Evolutionary conservation across 2,797 vertebrate genomes (phyloP).

Genomic region (Iguana delicatissima): DNA sequence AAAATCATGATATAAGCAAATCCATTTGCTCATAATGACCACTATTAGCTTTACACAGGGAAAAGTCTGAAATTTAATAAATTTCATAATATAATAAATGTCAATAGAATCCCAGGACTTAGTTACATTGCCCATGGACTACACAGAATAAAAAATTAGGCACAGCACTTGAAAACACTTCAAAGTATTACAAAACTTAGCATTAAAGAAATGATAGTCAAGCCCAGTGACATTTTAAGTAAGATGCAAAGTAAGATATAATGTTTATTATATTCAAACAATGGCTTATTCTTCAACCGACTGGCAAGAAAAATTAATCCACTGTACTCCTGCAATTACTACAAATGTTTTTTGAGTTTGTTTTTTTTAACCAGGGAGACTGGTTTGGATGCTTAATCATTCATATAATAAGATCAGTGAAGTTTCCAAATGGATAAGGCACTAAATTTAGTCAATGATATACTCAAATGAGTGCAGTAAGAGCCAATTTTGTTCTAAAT

Average conservation of each 20-base stretch:
- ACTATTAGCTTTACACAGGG: not conserved
- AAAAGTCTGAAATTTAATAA: not conserved
- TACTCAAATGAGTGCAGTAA: not conserved
- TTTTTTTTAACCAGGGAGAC: not conserved
- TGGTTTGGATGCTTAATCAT: not conserved
- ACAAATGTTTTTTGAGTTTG: not conserved
- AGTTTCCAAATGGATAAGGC: not conserved
- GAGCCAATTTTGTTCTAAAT: not conserved
- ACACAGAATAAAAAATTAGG: not conserved
- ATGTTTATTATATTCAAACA: conserved; percentile 21
- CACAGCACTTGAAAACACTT: not conserved
- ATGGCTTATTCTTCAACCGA: conserved; percentile 14
- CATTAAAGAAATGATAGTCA: not conserved
- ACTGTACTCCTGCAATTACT: conserved; percentile 26
- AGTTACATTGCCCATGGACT: not conserved
- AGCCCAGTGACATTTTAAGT: not conserved
- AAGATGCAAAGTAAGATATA: conserved; percentile 22
- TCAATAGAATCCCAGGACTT: not conserved
- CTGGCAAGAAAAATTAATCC: not conserved
- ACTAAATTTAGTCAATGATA: conserved; percentile 25
- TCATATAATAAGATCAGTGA: conserved; percentile 27
- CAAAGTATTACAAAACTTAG: not conserved
- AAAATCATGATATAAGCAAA: not conserved
- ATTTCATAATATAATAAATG: not conserved
- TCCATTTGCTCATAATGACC: not conserved